Base-by-base conservation (phyloP, 2,888 invertebrate genomes). In the Sceliomorpha sp. region DNA sequence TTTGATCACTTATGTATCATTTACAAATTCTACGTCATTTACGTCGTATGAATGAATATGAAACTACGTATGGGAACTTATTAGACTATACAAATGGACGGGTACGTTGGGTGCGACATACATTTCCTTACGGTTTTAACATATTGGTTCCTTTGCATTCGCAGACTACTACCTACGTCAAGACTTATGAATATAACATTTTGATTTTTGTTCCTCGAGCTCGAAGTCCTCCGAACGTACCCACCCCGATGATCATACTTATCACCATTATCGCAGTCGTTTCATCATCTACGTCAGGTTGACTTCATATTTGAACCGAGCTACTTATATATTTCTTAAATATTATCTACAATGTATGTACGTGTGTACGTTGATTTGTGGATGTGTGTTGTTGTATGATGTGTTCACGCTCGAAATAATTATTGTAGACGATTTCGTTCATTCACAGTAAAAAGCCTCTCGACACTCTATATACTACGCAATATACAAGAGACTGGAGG, bases 401-500 rank as follows among this genome's bases (percentile, higher is more conserved):
- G 47, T 48, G 24, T 29, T 55, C 56, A 59, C 64, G 70, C 59
- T 59, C 60, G 62, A 66, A 62, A 70, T 62, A 62, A 66, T 60
- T 42, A 60, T 67, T 59, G 29, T 32, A 20, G 20, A 20, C 20
- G 20, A 20, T 20, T 20, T 60, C 64, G 40, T 40, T 60, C 34
- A 31, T 59, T 63, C 70, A 63, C 70, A 53, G 63, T 70, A 62
- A 59, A 59, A 73, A 68, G 72, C 73, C 64, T 72, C 68, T 51
- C 70, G 68, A 66, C 66, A 73, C 73, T 58, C 70, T 68, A 62
- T 67, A 69, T 70, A 72, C 73, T 70, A 78, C 82, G 77, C 76
- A 83, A 81, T 82, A 80, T 83, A 83, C 82, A 83, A 73, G 79
- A 78, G 78, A 79, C 74, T 69, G 73, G 63, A 72, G 74, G 73